phyloP scores from a whole-genome alignment of 2,888 invertebrate genomes.

The Mimachlamys varia region DNA sequence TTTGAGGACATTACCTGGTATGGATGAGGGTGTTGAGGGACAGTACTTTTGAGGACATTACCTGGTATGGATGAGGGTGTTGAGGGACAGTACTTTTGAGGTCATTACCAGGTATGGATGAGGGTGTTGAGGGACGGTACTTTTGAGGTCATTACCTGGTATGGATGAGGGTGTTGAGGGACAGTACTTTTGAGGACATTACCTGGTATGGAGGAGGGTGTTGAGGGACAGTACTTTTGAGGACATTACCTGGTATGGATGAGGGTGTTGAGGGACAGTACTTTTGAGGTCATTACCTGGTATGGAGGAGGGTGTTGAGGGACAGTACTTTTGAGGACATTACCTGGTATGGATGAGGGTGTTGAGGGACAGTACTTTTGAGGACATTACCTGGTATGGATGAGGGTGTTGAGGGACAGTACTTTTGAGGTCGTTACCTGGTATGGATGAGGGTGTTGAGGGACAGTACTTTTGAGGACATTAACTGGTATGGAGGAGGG shows the following conservation, averaged over 20 bases:
- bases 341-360: slow-evolving; percentile 74
- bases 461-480: slow-evolving; percentile 70
- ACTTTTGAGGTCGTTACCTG: slow-evolving; percentile 70
- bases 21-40: slow-evolving; percentile 74
- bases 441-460: slow-evolving; percentile 73
- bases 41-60: slow-evolving; percentile 69
- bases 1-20: slow-evolving; percentile 70
- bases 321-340: slow-evolving; percentile 71
- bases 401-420: slow-evolving; percentile 70
- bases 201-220: slow-evolving; percentile 73
- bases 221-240: slow-evolving; percentile 71
- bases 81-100: slow-evolving; percentile 71
- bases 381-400: slow-evolving; percentile 74
- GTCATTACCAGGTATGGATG: slow-evolving; percentile 73
- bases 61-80: slow-evolving; percentile 73
- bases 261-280: slow-evolving; percentile 69
- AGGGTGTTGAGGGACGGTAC: slow-evolving; percentile 69
- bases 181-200: slow-evolving; percentile 70
- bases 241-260: slow-evolving; percentile 73
- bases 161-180: slow-evolving; percentile 73
- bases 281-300: slow-evolving; percentile 71
- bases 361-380: slow-evolving; percentile 68
- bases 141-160: slow-evolving; percentile 71
- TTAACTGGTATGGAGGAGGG: slow-evolving; percentile 73
- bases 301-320: slow-evolving; percentile 71